Base-by-base conservation (phyloP, 2,888 invertebrate species). In the Hemistola chrysoprasaria region DNA sequence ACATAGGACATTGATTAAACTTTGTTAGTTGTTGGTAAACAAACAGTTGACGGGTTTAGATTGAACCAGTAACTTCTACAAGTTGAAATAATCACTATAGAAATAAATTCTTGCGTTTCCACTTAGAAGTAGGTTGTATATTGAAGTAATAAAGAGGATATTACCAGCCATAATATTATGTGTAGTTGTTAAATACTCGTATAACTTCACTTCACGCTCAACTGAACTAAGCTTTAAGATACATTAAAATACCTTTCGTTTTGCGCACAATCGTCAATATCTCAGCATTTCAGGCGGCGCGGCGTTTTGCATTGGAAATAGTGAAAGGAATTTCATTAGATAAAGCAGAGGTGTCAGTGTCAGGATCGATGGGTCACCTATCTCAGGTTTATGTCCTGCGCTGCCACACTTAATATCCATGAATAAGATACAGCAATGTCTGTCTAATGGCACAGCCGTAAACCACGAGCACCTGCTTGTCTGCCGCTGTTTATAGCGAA, bases 341-440 rank as follows among this genome's bases (percentile, higher is more conserved):
- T 45, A 43, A 45, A 49, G 48, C 43, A 42, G 40, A 37, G 34
- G 44, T 27, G 43, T 48, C 56, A 53, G 51, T 40, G 47, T 48
- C 49, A 48, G 40, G 54, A 60, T 55, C 50, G 55, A 56, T 47
- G 50, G 35, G 42, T 42, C 67, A 67, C 67, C 67, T 71, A 67
- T 58, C 39, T 31, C 54, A 44, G 44, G 41, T 70, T 69, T 68
- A 71, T 63, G 56, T 54, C 45, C 48, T 48, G 40, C 40, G 47
- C 46, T 40, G 48, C 46, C 53, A 47, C 50, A 42, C 54, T 56
- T 58, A 56, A 57, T 58, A 51, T 37, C 47, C 55, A 51, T 60
- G 59, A 59, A 64, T 60, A 59, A 48, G 34, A 48, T 52, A 48
- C 36, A 47, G 54, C 49, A 53, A 56, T 58, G 49, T 44, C 53